phyloP scores from a whole-genome alignment of 2,888 invertebrate genomes.

The Eueremaeus valkanovi region DNA sequence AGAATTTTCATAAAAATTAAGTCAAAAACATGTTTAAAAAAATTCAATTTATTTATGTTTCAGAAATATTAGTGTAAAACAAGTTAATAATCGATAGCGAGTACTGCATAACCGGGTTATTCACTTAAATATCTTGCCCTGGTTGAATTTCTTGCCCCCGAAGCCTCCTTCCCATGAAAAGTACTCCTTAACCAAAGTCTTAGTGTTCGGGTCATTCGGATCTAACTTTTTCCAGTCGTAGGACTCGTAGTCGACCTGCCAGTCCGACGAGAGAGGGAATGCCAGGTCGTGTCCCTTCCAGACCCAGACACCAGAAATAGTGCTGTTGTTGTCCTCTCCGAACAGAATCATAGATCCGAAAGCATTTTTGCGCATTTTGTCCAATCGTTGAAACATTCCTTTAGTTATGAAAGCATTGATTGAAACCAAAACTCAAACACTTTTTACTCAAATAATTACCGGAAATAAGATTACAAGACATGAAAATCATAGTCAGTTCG shows the following conservation, averaged over 20 bases:
- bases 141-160: constrained; percentile 86
- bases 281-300: constrained; percentile 95
- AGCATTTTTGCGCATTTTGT: constrained; percentile 94
- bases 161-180: constrained; percentile 89
- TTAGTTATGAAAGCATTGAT: constrained; percentile 43
- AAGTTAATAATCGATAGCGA: too few relatives aligned
- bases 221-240: constrained; percentile 94
- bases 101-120: too few relatives aligned
- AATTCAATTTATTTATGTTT: not conserved
- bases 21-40: too few relatives aligned
- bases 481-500: constrained; percentile 86
- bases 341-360: constrained; percentile 92
- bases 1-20: too few relatives aligned
- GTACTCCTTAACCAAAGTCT: constrained; percentile 79
- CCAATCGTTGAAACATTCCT: constrained; percentile 97
- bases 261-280: constrained; percentile 80
- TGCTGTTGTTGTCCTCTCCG: constrained; percentile 83
- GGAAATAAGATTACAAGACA: constrained; percentile 96
- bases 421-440: not conserved
- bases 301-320: constrained; percentile 95
- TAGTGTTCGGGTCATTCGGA: constrained; percentile 70
- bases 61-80: not conserved
- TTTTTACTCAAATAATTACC: constrained; percentile 56
- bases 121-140: constrained; percentile 98
- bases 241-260: constrained; percentile 95